Evolutionary conservation across 2,888 invertebrate genomes (phyloP).

Genomic region (Agrilus cyanescens): DNA sequence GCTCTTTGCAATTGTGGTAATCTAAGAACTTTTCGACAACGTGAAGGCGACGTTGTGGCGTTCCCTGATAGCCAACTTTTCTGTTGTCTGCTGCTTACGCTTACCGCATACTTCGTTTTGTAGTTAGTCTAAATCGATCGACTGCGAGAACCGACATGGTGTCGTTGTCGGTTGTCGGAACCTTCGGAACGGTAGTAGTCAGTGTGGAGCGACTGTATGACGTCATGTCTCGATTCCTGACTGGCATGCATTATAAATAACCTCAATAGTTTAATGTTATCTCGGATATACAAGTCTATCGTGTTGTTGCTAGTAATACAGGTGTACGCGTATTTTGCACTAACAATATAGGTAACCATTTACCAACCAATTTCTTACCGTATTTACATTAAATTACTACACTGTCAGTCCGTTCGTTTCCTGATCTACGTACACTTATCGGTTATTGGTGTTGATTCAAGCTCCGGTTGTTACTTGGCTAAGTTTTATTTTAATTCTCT

Average conservation of each 20-base stretch:
- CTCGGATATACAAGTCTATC: slow-evolving; percentile 4
- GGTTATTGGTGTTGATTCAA: too few relatives aligned
- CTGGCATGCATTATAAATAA: slow-evolving; percentile 32
- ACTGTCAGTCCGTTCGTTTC: neutral
- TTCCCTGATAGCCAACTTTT: neutral
- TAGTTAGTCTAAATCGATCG: slow-evolving; percentile 27
- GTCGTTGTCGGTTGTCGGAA: slow-evolving; percentile 7
- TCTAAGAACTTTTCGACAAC: too few relatives aligned
- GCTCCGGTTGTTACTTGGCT: too few relatives aligned
- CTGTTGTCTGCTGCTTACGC: slow-evolving; percentile 2
- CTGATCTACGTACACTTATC: too few relatives aligned
- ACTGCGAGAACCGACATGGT: slow-evolving; percentile 21
- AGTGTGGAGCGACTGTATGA: slow-evolving; percentile 24
- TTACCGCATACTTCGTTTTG: slow-evolving; percentile 21
- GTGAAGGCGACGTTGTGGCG: too few relatives aligned
- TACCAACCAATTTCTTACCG: slow-evolving; percentile 1
- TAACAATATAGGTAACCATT: slow-evolving; percentile 6
- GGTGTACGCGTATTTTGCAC: slow-evolving; percentile 2
- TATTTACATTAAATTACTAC: neutral
- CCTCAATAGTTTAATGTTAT: slow-evolving; percentile 19
- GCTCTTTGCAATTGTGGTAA: too few relatives aligned
- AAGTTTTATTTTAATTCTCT: too few relatives aligned
- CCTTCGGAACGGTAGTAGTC: slow-evolving; percentile 15
- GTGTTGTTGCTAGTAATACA: neutral
- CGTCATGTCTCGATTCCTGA: slow-evolving; percentile 31